A percentile compares a stretch with the other conserved stretches of the same genome.
These are phyloP conservation scores for Pseudopleuronectes americanus DNA, from an alignment of 2,797 vertebrate genomes.

Conservation along the genomic window DNA sequence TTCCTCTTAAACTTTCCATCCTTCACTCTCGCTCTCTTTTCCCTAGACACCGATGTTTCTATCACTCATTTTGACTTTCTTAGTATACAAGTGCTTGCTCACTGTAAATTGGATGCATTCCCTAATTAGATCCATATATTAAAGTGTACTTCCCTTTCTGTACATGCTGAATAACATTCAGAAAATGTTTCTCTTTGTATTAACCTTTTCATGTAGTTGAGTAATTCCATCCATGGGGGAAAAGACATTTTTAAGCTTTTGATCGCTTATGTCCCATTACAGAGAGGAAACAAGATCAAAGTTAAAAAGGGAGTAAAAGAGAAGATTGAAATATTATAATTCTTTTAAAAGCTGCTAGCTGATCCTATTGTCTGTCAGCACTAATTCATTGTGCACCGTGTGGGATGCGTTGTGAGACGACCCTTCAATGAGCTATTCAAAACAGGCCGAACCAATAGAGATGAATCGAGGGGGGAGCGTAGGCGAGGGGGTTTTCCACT, in stretches of 20 bases:
- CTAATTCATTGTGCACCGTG: conserved; percentile 45
- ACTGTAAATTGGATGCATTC: not conserved
- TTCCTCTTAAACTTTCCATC: conserved; percentile 1
- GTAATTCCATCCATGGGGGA: not conserved
- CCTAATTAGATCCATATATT: not conserved
- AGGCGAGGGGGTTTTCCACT: conserved; percentile 23
- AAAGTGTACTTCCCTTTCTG: not conserved
- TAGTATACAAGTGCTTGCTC: not conserved
- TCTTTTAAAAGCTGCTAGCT: conserved; percentile 25
- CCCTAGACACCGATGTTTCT: not conserved
- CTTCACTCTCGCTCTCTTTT: not conserved
- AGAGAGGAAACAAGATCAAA: conserved; percentile 22
- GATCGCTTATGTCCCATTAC: conserved; percentile 4
- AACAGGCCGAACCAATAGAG: conserved; percentile 46
- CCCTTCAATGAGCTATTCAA: conserved; percentile 46
- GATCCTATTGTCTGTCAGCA: conserved; percentile 45
- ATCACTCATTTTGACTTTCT: not conserved
- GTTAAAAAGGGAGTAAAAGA: conserved; percentile 16
- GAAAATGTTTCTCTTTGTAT: conserved; percentile 4
- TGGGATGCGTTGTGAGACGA: conserved; percentile 17
- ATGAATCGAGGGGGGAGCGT: conserved; percentile 28
- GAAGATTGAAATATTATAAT: conserved; percentile 20
- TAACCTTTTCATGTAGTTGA: not conserved
- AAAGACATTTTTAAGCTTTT: conserved; percentile 6
- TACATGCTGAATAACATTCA: not conserved